phyloP scores from a whole-genome alignment of 1,140 invertebrate species.

The Drosophila asahinai region DNA sequence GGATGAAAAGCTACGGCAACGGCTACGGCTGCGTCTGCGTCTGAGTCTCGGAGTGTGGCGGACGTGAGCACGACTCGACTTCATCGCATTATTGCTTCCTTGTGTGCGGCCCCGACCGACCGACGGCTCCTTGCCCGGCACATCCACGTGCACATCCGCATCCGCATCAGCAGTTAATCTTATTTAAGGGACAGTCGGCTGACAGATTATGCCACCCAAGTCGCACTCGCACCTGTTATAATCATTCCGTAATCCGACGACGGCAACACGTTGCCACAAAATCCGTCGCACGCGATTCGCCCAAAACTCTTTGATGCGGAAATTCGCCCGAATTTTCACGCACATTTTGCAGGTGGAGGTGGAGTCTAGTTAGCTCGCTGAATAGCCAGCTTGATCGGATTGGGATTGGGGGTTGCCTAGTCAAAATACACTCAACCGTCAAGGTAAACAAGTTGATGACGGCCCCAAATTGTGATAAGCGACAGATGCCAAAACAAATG shows the following conservation, averaged over 20 bases:
- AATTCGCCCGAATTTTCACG: conserved; percentile 34
- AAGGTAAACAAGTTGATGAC: conserved; percentile 37
- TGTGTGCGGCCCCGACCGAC: neutral
- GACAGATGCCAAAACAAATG: conserved; percentile 36
- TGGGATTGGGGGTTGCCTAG: conserved; percentile 7
- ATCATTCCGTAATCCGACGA: conserved; percentile 44
- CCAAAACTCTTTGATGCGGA: conserved; percentile 43
- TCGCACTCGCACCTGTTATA: conserved; percentile 60
- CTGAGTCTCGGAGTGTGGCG: conserved; percentile 17
- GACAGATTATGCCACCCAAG: conserved; percentile 52
- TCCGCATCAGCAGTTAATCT: conserved; percentile 63
- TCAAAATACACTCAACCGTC: conserved; percentile 21
- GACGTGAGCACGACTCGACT: conserved; percentile 20
- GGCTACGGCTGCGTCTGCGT: conserved; percentile 3
- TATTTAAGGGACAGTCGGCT: conserved; percentile 62
- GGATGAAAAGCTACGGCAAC: conserved; percentile 47
- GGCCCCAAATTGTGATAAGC: conserved; percentile 21
- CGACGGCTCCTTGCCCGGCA: conserved; percentile 18
- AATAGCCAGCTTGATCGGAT: conserved; percentile 9
- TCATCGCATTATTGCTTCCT: conserved; percentile 63
- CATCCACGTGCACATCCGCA: conserved; percentile 6
- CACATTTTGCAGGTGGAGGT: conserved; percentile 3
- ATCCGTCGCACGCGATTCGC: conserved; percentile 25
- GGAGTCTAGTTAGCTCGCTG: neutral
- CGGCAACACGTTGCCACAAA: conserved; percentile 47